Conservation (phyloP, 1,140 invertebrate genomes). For the Trichonephila clavipes region DNA sequence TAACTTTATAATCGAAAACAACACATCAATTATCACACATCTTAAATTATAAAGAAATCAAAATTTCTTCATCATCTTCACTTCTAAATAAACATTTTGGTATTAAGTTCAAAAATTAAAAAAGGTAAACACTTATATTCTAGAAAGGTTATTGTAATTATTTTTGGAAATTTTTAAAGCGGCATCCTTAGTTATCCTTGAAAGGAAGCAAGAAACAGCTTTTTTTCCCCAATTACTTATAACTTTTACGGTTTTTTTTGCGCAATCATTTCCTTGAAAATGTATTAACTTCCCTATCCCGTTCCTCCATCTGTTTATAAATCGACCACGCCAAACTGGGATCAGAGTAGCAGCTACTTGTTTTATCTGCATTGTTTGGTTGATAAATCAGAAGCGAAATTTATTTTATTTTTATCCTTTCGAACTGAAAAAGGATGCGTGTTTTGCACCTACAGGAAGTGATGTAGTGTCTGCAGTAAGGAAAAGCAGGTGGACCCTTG, state of each 20-base stretch:
- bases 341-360: not conserved
- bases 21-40: no score
- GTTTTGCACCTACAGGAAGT: constrained; percentile 23
- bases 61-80: no score
- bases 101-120: no score
- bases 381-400: not conserved
- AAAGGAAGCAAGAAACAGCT: no score
- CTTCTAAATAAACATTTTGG: no score
- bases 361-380: not conserved
- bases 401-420: not conserved
- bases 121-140: no score
- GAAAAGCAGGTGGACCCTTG: constrained; percentile 9
- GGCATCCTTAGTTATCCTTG: no score
- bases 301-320: not conserved
- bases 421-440: constrained; percentile 4
- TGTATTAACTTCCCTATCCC: not conserved
- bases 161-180: no score
- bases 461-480: not conserved
- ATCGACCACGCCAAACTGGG: not conserved
- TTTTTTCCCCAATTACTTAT: no score
- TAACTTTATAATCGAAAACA: no score
- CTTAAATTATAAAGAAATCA: no score
- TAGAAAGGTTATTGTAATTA: no score
- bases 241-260: not conserved
- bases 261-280: not conserved